Base-by-base conservation (phyloP, 2,888 invertebrate genomes). In the Nasonovia ribisnigri region DNA sequence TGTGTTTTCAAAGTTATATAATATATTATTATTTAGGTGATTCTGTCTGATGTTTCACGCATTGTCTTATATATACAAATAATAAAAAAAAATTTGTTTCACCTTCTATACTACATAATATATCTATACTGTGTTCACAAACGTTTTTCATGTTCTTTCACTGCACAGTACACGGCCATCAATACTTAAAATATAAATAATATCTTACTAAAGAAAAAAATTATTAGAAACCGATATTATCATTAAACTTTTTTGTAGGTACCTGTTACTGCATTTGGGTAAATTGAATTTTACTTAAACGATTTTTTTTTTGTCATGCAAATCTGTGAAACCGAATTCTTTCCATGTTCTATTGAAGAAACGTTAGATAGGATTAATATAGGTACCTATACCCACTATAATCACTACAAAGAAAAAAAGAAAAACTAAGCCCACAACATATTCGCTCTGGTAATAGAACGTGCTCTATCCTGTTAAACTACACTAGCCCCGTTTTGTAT, bases 271-370 rank as follows among this genome's bases (percentile, higher is more conserved):
- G n/a, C n/a, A 60, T n/a, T 89, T 48, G n/a, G 90, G 11, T 36
- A n/a, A n/a, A 42, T 36, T 90, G 24, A n/a, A 90, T 60, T 90
- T 90, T 67, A 67, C 48, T 90, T 67, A 5, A 90, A 90, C 24
- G 10, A 1, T 46, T 46, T 90, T 90, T 57, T 88, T 57, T 67
- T 90, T 36, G 20, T 67, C n/a, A 0, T 24, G 36, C n/a, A 90
- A 67, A 48, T 67, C 90, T 67, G 11, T 90, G 16, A 36, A 24
- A 67, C 67, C 46, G 46, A 90, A 16, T 57, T 16, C n/a, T 48
- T 5, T 67, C 11, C 46, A 6, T 36, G 13, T 48, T 90, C 42
- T 90, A 84, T 90, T 77, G 90, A 77, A 90, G 77, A 90, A 90
- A 84, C 42, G 26, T 84, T 51, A 8, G 8, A 77, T 77, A 51